Evolutionary conservation across 1,140 invertebrate species (phyloP).

Genomic region (Pogonognathellus flavescens): DNA sequence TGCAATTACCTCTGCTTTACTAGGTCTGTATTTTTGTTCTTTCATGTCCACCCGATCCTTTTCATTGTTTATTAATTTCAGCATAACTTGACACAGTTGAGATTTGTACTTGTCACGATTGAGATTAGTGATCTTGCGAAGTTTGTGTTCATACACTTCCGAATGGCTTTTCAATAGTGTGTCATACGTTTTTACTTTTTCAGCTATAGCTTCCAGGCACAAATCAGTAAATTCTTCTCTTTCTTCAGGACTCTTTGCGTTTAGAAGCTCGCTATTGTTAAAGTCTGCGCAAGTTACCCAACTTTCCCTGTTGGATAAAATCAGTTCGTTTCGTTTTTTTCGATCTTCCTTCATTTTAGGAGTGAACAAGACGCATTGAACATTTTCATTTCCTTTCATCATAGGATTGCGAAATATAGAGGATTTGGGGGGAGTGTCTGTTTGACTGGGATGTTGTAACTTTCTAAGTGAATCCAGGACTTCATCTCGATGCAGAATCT

Average conservation of each 20-base stretch:
- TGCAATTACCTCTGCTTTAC: no score
- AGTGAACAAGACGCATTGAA: background rate
- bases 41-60: background rate
- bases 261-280: background rate
- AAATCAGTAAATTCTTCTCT: background rate
- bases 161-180: background rate
- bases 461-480: background rate
- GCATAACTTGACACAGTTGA: conserved; percentile 1
- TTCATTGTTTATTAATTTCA: conserved; percentile 4
- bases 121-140: background rate
- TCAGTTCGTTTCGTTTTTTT: background rate
- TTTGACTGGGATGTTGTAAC: background rate
- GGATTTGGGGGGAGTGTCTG: background rate
- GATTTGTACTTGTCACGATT: background rate
- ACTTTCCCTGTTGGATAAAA: background rate
- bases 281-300: conserved; percentile 35
- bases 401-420: background rate
- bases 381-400: background rate
- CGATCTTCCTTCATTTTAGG: background rate
- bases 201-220: background rate
- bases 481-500: background rate
- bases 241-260: conserved; percentile 5
- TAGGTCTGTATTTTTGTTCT: background rate
- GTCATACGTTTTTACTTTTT: conserved; percentile 8
- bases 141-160: background rate